Evolutionary conservation across 2,113 vertebrate species (phyloP), one percentile per base, ranked within the genome.

Genomic region (Leptobrachium leishanense): DNA sequence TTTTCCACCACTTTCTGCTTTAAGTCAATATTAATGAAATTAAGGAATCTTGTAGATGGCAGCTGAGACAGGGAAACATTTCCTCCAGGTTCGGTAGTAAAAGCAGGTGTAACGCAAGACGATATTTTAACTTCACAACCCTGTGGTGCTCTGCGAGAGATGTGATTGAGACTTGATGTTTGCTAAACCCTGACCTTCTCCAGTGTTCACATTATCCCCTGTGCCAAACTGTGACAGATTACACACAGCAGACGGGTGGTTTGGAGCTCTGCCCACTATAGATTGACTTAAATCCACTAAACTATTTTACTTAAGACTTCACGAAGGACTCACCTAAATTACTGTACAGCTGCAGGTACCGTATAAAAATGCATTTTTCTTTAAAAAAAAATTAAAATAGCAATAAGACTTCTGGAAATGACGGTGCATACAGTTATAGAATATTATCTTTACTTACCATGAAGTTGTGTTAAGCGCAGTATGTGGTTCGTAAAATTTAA

Each of bases 21-120:
- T 74, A 74, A 74, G 72, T 74, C 72, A 74, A 74, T 64, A 74
- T 74, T 74, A 63, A 43, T 74, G 57, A 74, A 74, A 74, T 64
- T 44, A 64, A 74, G 64, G 72, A 74, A 74, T 74, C 57, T 64
- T 74, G 42, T 43, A 73, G 43, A 13, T 73, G 53, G 54, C 54
- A 72, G 40, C 50, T 59, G 40, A 73, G 71, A 43, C 71, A 73
- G 53, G 39, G 41, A 64, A 64, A 74, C 57, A 74, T 64, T 74
- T 74, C 72, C 72, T 40, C 41, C 31, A n/a, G 6, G 13, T 43
- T 41, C 42, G 7, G 50, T 64, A 74, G 72, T 31, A 13, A 46
- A 54, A 57, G 75, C 66, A 77, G 75, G 66, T 77, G 67, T 68
- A 77, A 77, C 59, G 54, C 55, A 69, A 59, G 75, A 69, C 53